Evolutionary conservation across 2,888 invertebrate genomes (phyloP).

Genomic region (Baronia brevicornis): DNA sequence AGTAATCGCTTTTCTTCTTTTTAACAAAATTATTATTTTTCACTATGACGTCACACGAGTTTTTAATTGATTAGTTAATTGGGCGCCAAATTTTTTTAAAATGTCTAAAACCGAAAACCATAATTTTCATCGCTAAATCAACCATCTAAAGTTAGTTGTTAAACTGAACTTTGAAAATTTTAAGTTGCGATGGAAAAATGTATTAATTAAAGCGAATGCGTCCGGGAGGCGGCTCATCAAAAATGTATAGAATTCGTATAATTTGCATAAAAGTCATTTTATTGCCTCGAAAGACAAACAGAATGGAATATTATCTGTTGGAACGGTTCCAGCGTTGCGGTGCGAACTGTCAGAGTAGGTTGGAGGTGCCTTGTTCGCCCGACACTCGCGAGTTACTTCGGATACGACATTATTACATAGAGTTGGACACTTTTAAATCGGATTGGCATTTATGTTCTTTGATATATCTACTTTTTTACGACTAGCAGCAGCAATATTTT

Average conservation of each 20-base stretch:
- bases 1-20: no score
- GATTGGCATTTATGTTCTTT: no score
- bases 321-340: conserved; percentile 58
- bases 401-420: background rate
- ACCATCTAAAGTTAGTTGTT: conserved; percentile 6
- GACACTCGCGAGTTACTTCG: conserved; percentile 9
- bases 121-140: conserved; percentile 1
- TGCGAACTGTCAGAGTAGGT: conserved; percentile 21
- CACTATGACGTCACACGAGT: no score
- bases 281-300: conserved; percentile 75
- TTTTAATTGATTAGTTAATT: no score
- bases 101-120: no score
- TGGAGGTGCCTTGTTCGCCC: conserved; percentile 10
- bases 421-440: background rate
- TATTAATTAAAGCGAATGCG: conserved; percentile 70
- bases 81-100: no score
- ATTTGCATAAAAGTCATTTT: conserved; percentile 76
- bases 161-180: conserved; percentile 8
- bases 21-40: no score
- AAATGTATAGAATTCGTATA: conserved; percentile 76
- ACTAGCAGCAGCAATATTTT: no score
- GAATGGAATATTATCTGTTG: conserved; percentile 71
- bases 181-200: conserved; percentile 57
- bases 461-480: no score
- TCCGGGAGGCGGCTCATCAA: conserved; percentile 61